phyloP scores from a whole-genome alignment of 1,140 invertebrate genomes.

The Cecropterus lyciades region DNA sequence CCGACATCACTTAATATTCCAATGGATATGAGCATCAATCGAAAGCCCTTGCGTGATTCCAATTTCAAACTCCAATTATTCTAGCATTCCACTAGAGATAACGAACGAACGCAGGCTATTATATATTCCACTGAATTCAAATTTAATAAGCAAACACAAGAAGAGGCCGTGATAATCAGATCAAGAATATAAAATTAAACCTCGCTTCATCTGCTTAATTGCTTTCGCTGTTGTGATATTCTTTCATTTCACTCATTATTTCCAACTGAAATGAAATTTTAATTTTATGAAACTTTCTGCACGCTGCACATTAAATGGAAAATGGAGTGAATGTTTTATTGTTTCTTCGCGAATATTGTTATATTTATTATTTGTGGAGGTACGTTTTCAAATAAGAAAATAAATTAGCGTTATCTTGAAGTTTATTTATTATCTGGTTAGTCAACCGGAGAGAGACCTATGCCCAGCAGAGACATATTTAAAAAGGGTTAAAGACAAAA shows the following conservation, averaged over 20 bases:
- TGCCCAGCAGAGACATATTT: too few species aligned
- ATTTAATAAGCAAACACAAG: conserved; percentile 5
- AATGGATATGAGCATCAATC: neutral
- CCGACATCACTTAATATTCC: neutral
- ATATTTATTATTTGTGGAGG: too few species aligned
- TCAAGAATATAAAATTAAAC: conserved; percentile 28
- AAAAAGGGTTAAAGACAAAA: too few species aligned
- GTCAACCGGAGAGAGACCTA: too few species aligned
- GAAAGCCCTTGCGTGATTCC: conserved; percentile 1
- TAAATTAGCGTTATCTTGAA: too few species aligned
- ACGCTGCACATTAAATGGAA: conserved; percentile 5
- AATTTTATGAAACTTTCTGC: conserved; percentile 9
- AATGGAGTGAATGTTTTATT: conserved; percentile 16
- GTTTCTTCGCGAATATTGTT: too few species aligned
- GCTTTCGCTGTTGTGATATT: conserved; percentile 24
- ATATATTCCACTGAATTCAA: conserved; percentile 7
- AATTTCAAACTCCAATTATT: conserved; percentile 11
- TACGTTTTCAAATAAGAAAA: too few species aligned
- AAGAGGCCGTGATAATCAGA: conserved; percentile 12
- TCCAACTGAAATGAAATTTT: conserved; percentile 14
- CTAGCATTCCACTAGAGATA: conserved; percentile 1
- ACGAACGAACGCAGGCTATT: neutral
- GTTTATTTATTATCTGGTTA: too few species aligned
- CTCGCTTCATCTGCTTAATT: conserved; percentile 29
- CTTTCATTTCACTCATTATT: conserved; percentile 24